Conservation (phyloP, 2,113 vertebrate species). For the Proterorhinus semilunaris region DNA sequence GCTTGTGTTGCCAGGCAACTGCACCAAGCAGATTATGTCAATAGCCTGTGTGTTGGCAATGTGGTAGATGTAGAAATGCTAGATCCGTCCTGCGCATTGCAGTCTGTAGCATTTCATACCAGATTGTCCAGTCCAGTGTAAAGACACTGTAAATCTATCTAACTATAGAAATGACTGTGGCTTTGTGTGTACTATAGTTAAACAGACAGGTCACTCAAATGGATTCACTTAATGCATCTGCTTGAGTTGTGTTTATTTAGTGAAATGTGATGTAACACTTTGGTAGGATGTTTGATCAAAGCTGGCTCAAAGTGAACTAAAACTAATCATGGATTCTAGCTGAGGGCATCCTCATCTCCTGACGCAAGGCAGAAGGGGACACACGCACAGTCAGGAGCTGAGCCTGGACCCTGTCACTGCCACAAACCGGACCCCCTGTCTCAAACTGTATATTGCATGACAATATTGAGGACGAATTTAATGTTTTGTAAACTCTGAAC, state of each 20-base stretch:
- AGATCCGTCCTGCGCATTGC: conserved; percentile 66
- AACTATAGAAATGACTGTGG: conserved; percentile 57
- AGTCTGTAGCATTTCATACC: conserved; percentile 70
- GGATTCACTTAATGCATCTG: conserved; percentile 60
- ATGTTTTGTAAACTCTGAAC: conserved; percentile 76
- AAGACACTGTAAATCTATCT: conserved; percentile 65
- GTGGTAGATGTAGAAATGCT: conserved; percentile 73
- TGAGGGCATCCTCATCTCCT: conserved; percentile 28
- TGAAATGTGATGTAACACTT: conserved; percentile 70
- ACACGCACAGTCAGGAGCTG: conserved; percentile 28
- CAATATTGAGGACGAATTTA: conserved; percentile 71
- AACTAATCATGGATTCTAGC: conserved; percentile 45
- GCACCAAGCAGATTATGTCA: conserved; percentile 69
- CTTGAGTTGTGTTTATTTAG: conserved; percentile 70
- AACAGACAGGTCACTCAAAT: conserved; percentile 57
- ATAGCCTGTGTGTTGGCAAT: conserved; percentile 65
- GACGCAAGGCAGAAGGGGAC: conserved; percentile 39
- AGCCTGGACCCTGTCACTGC: conserved; percentile 61
- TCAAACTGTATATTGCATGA: conserved; percentile 81
- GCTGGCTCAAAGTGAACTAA: conserved; percentile 36
- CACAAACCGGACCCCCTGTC: conserved; percentile 61
- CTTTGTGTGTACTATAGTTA: conserved; percentile 65
- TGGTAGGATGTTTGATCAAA: conserved; percentile 63
- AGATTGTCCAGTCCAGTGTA: conserved; percentile 58
- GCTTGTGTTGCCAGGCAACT: conserved; percentile 73